These are phyloP conservation scores for Isoperla grammatica DNA, from an alignment of 2,888 invertebrate genomes.

Conservation along the genomic window DNA sequence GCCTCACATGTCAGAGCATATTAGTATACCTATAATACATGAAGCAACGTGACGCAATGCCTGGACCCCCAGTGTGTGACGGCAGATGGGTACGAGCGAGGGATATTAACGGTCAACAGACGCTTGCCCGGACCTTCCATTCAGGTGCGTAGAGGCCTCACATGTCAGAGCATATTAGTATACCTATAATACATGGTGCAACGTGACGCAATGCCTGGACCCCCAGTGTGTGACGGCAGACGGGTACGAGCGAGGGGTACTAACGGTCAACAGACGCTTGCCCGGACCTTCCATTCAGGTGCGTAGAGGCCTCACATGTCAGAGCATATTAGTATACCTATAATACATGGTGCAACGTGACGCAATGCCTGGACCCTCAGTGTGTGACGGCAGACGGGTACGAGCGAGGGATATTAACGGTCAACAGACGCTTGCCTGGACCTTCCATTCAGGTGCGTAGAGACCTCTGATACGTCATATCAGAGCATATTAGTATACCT, in stretches of 20 bases:
- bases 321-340: too few relatives aligned
- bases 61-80: constrained; percentile 43
- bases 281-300: constrained; percentile 49
- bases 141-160: constrained; percentile 42
- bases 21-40: too few relatives aligned
- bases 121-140: constrained; percentile 48
- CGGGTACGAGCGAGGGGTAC: constrained; percentile 45
- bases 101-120: constrained; percentile 47
- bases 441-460: constrained; percentile 45
- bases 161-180: too few relatives aligned
- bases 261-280: constrained; percentile 46
- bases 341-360: too few relatives aligned
- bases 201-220: constrained; percentile 17
- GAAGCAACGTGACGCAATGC: constrained; percentile 15
- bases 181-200: too few relatives aligned
- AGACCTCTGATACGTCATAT: too few relatives aligned
- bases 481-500: too few relatives aligned
- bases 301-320: too few relatives aligned
- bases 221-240: constrained; percentile 48
- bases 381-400: constrained; percentile 49
- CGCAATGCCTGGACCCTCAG: constrained; percentile 35
- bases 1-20: too few relatives aligned
- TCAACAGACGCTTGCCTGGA: constrained; percentile 48
- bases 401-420: constrained; percentile 44
- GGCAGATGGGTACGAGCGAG: constrained; percentile 46